A percentile compares a stretch with the other conserved stretches of the same genome.
Conservation (phyloP, 35 echinoderm and acorn worm species). For the Eucidaris tribuloides region DNA sequence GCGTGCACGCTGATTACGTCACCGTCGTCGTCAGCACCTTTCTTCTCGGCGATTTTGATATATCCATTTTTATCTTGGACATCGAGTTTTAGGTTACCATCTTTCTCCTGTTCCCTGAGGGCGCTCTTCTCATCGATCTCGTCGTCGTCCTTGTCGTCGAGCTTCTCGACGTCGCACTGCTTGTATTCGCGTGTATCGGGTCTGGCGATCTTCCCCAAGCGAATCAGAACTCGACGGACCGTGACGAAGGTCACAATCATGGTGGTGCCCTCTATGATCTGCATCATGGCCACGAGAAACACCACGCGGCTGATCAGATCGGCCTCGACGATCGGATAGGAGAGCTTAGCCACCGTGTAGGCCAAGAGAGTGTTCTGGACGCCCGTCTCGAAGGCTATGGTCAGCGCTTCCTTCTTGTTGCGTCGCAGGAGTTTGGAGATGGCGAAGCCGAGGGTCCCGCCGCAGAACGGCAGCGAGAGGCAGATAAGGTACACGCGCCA, state of each 20-base stretch:
- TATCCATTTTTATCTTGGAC: neutral
- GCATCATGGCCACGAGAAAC: slow-evolving; percentile 46
- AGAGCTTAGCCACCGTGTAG: slow-evolving; percentile 47
- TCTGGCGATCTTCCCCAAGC: slow-evolving; percentile 5
- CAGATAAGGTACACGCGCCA: slow-evolving; percentile 48
- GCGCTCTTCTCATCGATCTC: neutral
- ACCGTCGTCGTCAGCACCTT: neutral
- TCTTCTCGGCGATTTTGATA: neutral
- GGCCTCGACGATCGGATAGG: slow-evolving; percentile 62
- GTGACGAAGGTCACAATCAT: slow-evolving; percentile 36
- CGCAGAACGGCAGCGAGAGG: slow-evolving; percentile 33
- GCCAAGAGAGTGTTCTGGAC: slow-evolving; percentile 80
- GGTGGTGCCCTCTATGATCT: slow-evolving; percentile 35
- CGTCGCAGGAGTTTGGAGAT: slow-evolving; percentile 59
- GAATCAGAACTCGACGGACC: slow-evolving; percentile 14
- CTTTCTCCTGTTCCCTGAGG: neutral
- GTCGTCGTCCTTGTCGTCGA: neutral
- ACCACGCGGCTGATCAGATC: slow-evolving; percentile 55
- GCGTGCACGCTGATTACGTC: neutral
- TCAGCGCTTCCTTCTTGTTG: slow-evolving; percentile 43
- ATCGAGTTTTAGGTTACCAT: neutral
- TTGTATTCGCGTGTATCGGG: neutral
- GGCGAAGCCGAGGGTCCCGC: slow-evolving; percentile 46
- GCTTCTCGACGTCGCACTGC: slow-evolving; percentile 8
- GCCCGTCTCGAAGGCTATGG: slow-evolving; percentile 81